Conservation (phyloP, 2,888 invertebrate genomes). For the Agrilus mali region DNA sequence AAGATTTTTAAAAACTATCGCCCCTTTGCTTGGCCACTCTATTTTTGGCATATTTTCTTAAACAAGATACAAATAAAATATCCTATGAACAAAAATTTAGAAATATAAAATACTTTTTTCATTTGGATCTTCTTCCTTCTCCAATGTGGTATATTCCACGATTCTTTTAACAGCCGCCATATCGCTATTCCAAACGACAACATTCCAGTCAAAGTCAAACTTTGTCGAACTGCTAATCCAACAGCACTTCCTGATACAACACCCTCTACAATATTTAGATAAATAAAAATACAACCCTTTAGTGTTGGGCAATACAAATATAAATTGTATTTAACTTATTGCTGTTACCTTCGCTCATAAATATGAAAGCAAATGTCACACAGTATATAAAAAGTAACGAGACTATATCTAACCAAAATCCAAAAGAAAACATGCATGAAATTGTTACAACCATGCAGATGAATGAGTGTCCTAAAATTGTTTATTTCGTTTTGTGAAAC, state of each 20-base stretch:
- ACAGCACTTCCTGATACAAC: constrained; percentile 42
- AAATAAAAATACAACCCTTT: background rate
- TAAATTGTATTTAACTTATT: no score
- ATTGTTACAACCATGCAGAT: constrained; percentile 49
- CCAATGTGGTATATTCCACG: constrained; percentile 59
- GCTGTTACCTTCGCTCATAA: constrained; percentile 36
- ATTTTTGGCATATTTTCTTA: constrained; percentile 46
- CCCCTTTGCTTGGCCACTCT: constrained; percentile 62
- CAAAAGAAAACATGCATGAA: constrained; percentile 48
- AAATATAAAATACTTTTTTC: no score
- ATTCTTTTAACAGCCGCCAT: constrained; percentile 69
- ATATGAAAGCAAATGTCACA: constrained; percentile 48
- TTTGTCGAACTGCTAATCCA: constrained; percentile 56
- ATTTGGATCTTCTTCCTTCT: constrained; percentile 39
- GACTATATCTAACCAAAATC: constrained; percentile 51
- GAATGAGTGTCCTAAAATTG: constrained; percentile 43
- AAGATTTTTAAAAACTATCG: constrained; percentile 54
- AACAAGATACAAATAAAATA: background rate
- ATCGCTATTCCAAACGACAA: constrained; percentile 65
- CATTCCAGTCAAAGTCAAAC: constrained; percentile 59
- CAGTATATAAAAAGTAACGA: constrained; percentile 45
- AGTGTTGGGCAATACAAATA: background rate
- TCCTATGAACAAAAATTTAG: no score
- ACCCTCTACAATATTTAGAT: constrained; percentile 8
- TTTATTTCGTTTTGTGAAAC: no score